Evolutionary conservation across 2,888 invertebrate species (phyloP).

Genomic region (Tipula unca): DNA sequence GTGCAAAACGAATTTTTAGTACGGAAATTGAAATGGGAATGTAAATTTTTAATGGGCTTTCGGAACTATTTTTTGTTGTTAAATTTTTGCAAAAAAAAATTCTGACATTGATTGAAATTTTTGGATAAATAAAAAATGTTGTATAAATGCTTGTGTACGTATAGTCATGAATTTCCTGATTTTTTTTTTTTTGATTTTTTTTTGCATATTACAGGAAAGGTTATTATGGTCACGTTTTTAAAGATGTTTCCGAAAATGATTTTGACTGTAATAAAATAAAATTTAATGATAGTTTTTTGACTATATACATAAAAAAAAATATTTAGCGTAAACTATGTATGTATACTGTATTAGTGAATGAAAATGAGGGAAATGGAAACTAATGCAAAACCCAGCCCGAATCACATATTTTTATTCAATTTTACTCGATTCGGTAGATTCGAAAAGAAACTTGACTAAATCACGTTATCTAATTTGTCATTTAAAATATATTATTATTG

Average conservation of each 20-base stretch:
- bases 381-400: too few species aligned
- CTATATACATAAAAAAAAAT: not conserved
- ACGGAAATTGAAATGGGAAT: conserved; percentile 14
- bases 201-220: not conserved
- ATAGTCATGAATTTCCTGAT: not conserved
- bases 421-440: too few species aligned
- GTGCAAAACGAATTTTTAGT: conserved; percentile 14
- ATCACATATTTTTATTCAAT: too few species aligned
- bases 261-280: not conserved
- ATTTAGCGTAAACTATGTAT: too few species aligned
- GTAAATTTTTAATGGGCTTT: conserved; percentile 14
- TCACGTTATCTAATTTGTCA: too few species aligned
- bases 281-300: not conserved
- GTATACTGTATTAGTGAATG: too few species aligned
- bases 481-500: too few species aligned
- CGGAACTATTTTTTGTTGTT: not conserved
- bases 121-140: not conserved
- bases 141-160: not conserved
- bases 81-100: not conserved
- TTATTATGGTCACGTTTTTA: not conserved
- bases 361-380: too few species aligned
- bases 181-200: not conserved
- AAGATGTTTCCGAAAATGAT: conserved; percentile 8
- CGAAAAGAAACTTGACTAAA: too few species aligned
- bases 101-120: conserved; percentile 8